A percentile compares a stretch with the other conserved stretches of the same genome.
These are phyloP conservation scores for Eristalis pertinax DNA, from an alignment of 2,888 invertebrate genomes.

Conservation along the genomic window DNA sequence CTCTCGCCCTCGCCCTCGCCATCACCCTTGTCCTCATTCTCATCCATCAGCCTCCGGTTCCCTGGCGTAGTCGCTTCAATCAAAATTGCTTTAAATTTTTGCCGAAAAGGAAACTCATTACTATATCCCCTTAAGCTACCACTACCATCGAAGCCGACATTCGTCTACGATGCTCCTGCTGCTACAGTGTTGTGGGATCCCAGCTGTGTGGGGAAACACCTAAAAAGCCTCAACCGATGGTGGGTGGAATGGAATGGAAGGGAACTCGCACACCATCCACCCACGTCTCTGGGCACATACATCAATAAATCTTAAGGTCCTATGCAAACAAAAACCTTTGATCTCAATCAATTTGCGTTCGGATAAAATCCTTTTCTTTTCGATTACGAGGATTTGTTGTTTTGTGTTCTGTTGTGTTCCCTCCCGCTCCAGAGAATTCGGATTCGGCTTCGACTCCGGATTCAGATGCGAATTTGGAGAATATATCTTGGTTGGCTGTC, in stretches of 20 bases:
- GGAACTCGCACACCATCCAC: not conserved
- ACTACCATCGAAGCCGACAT: constrained; percentile 40
- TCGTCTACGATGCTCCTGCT: constrained; percentile 41
- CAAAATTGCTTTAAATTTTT: constrained; percentile 72
- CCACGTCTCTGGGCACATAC: constrained; percentile 35
- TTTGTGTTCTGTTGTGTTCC: constrained; percentile 34
- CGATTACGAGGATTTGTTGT: constrained; percentile 71
- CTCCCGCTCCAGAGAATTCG: constrained; percentile 29
- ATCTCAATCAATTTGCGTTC: constrained; percentile 72
- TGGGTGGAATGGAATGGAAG: constrained; percentile 6
- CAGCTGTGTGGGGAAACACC: constrained; percentile 32
- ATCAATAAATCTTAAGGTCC: constrained; percentile 73
- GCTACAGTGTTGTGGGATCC: constrained; percentile 9
- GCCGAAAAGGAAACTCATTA: constrained; percentile 72
- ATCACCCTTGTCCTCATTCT: not conserved
- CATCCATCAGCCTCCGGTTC: not conserved
- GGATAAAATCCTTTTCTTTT: constrained; percentile 72
- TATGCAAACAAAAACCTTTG: constrained; percentile 73
- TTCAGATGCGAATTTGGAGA: constrained; percentile 22
- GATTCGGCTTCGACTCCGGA: constrained; percentile 17
- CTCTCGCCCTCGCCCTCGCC: not conserved
- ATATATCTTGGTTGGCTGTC: not conserved
- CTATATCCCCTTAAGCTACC: constrained; percentile 69
- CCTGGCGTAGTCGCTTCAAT: constrained; percentile 35
- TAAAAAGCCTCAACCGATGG: constrained; percentile 15